Conservation (phyloP, 2,888 invertebrate genomes). For the Netelia inedita region DNA sequence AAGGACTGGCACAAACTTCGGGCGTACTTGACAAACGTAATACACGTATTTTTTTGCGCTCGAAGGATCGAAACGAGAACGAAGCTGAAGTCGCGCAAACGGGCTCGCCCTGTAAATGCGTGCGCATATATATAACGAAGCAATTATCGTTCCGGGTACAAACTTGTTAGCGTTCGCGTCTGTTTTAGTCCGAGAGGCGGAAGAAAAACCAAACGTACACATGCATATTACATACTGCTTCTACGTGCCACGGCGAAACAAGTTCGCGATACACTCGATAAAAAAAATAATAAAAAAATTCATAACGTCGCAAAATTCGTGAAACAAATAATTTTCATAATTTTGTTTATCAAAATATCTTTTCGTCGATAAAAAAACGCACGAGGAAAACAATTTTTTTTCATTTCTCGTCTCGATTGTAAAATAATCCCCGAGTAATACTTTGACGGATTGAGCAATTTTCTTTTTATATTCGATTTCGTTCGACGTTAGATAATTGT, state of each 20-base stretch:
- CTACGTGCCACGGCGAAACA: too few species aligned
- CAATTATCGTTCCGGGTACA: conserved; percentile 63
- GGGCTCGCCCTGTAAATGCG: neutral
- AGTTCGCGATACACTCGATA: too few species aligned
- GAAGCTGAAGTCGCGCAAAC: neutral
- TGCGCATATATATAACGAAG: conserved; percentile 22
- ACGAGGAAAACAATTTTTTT: too few species aligned
- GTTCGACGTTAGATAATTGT: neutral
- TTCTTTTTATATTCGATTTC: neutral
- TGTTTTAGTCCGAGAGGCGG: conserved; percentile 33
- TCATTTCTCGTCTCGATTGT: neutral
- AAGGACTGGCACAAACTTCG: neutral
- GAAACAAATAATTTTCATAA: neutral
- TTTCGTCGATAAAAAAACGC: too few species aligned
- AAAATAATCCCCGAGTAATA: neutral
- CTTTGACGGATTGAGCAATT: neutral
- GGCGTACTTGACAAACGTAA: neutral
- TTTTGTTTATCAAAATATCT: neutral
- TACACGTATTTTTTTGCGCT: neutral
- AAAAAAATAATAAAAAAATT: neutral
- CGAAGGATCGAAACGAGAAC: neutral
- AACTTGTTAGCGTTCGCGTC: conserved; percentile 60
- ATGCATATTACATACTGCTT: neutral
- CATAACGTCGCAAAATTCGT: neutral
- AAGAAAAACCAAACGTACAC: conserved; percentile 13